Conservation (phyloP, 2,113 vertebrate genomes). For the Nestor notabilis region DNA sequence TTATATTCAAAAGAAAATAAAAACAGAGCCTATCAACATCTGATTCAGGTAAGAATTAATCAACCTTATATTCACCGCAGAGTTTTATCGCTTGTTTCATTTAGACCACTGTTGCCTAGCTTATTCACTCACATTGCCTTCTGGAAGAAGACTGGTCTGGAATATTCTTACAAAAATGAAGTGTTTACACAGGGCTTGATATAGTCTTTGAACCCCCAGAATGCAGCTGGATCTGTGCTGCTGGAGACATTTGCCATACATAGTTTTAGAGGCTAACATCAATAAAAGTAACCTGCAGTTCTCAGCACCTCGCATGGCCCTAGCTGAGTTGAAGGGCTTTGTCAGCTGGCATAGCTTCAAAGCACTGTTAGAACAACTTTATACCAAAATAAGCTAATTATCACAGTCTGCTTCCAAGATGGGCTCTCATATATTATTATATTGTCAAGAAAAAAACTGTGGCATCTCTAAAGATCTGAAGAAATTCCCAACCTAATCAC, state of each 20-base stretch:
- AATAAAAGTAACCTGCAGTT: not conserved
- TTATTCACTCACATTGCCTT: not conserved
- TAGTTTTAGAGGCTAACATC: not conserved
- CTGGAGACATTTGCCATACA: not conserved
- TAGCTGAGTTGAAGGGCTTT: not conserved
- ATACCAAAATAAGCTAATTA: slow-evolving; percentile 38
- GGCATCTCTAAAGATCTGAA: slow-evolving; percentile 34
- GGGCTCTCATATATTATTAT: slow-evolving; percentile 25
- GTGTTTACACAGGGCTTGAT: not conserved
- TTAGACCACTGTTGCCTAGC: not conserved
- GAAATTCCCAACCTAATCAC: slow-evolving; percentile 12
- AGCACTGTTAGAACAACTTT: not conserved
- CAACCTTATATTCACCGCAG: not conserved
- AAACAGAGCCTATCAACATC: not conserved
- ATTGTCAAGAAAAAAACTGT: not conserved
- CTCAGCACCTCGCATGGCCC: not conserved
- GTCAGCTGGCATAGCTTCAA: slow-evolving; percentile 52
- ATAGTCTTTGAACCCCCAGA: not conserved
- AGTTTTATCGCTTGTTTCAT: not conserved
- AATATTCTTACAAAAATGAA: not conserved
- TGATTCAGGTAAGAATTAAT: not conserved
- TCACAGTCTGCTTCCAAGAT: slow-evolving; percentile 23
- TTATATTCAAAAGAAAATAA: not conserved
- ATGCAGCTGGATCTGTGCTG: not conserved
- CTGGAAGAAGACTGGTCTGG: not conserved